Evolutionary conservation across 1,140 invertebrate species (phyloP), one percentile per base, ranked within the genome.

Genomic region (Spodoptera frugiperda): DNA sequence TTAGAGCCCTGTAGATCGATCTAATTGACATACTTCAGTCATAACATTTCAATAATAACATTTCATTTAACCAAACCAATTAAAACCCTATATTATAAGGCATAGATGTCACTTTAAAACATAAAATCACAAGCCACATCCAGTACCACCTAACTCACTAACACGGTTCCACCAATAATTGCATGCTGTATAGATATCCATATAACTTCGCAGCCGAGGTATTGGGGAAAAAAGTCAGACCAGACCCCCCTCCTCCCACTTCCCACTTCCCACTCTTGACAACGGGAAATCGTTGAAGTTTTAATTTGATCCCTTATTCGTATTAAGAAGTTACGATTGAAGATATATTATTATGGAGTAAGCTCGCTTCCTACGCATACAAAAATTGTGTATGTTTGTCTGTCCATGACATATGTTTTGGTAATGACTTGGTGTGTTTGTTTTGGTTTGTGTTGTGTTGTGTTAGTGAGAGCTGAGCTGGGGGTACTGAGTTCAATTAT

Each of bases 161-260:
- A 11, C 48, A 17, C 48, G 30, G 15, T 49, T 80, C 65, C 57
- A 54, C 46, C 72, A 79, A 81, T 83, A 83, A 83, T 67, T 39
- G 30, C 65, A 53, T 77, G 76, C 79, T 77, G n/a, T n/a, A 83
- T 79, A 72, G 82, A 83, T 77, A 54, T 48, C 73, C 82, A 15
- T 48, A 44, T 19, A 39, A 19, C 33, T 53, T 33, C 33, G 51
- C 30, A 59, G 17, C 46, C 54, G 39, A 72, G 49, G 61, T 76
- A 33, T 72, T 51, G 61, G 17, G 53, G 15, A 46, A 73, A 72
- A 79, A 76, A 76, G 49, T 48, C 8, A 39, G 73, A 74, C 57
- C 15, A 25, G 33, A 51, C 63, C 53, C 51, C 67, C 68, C 68
- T 17, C 4, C 15, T 33, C 14, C 54, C 55, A 46, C 48, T 25